A percentile compares a stretch with the other conserved stretches of the same genome.
Conservation (phyloP, 2,797 vertebrate species). For the Neosalanx taihuensis region DNA sequence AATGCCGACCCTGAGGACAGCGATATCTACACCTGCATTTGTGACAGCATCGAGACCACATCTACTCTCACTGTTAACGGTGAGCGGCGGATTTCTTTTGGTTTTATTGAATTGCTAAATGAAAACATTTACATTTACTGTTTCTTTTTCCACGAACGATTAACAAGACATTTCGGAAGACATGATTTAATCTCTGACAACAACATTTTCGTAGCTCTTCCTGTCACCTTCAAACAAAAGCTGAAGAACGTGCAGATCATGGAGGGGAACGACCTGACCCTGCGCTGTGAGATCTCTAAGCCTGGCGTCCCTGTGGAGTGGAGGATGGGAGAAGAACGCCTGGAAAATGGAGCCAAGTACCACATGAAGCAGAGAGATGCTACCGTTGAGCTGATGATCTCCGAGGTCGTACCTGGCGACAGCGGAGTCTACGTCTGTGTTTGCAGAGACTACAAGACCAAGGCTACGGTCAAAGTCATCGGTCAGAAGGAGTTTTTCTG, state of each 20-base stretch:
- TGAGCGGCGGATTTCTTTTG: slow-evolving; percentile 47
- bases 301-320: slow-evolving; percentile 71
- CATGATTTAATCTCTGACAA: background rate
- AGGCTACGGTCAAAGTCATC: slow-evolving; percentile 81
- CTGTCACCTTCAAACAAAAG: slow-evolving; percentile 76
- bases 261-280: slow-evolving; percentile 64
- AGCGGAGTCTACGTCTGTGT: slow-evolving; percentile 85
- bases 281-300: slow-evolving; percentile 80
- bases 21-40: slow-evolving; percentile 80
- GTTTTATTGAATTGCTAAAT: background rate
- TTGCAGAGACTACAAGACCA: slow-evolving; percentile 80
- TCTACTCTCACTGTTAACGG: slow-evolving; percentile 79
- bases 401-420: slow-evolving; percentile 74
- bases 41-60: slow-evolving; percentile 73
- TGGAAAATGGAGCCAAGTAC: slow-evolving; percentile 79
- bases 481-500: slow-evolving; percentile 65
- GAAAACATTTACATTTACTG: background rate
- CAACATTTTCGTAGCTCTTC: slow-evolving; percentile 65
- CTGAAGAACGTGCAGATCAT: slow-evolving; percentile 75
- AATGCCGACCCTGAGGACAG: slow-evolving; percentile 72
- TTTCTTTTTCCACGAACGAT: background rate
- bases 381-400: slow-evolving; percentile 76
- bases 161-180: background rate
- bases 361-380: slow-evolving; percentile 76
- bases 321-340: slow-evolving; percentile 79